phyloP scores from a whole-genome alignment of 1,140 invertebrate species.

The Halyomorpha halys region DNA sequence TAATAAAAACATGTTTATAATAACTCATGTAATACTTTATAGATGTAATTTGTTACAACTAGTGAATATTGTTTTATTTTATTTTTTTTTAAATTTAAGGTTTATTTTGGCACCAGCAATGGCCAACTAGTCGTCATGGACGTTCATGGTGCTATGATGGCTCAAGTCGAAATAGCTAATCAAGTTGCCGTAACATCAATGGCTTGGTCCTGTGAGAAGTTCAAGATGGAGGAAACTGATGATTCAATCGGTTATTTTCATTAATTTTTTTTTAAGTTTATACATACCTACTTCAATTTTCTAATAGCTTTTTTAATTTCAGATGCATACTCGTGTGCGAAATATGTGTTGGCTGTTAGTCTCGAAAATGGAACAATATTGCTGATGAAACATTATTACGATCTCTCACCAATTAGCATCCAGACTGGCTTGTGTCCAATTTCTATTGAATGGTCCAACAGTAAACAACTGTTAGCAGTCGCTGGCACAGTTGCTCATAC shows the following conservation, averaged over 20 bases:
- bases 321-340: conserved; percentile 29
- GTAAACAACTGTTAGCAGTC: conserved; percentile 79
- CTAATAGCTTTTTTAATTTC: background rate
- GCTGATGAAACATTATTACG: conserved; percentile 82
- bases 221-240: conserved; percentile 93
- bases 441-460: conserved; percentile 93
- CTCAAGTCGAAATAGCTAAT: conserved; percentile 68
- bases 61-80: background rate
- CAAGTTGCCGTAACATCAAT: conserved; percentile 78
- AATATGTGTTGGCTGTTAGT: conserved; percentile 75
- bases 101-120: conserved; percentile 88
- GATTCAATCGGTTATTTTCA: conserved; percentile 35
- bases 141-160: conserved; percentile 88
- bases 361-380: conserved; percentile 80
- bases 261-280: background rate
- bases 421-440: conserved; percentile 68
- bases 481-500: conserved; percentile 56
- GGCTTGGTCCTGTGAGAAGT: conserved; percentile 95
- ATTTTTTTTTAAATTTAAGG: conserved; percentile 40
- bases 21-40: background rate
- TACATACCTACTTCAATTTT: background rate
- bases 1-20: background rate
- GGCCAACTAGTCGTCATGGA: conserved; percentile 93
- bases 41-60: background rate
- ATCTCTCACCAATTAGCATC: conserved; percentile 76